Percentiles rank a stretch among this genome's conserved stretches.
Evolutionary conservation across 2,797 vertebrate species (phyloP).

Genomic region (Tapirus indicus): DNA sequence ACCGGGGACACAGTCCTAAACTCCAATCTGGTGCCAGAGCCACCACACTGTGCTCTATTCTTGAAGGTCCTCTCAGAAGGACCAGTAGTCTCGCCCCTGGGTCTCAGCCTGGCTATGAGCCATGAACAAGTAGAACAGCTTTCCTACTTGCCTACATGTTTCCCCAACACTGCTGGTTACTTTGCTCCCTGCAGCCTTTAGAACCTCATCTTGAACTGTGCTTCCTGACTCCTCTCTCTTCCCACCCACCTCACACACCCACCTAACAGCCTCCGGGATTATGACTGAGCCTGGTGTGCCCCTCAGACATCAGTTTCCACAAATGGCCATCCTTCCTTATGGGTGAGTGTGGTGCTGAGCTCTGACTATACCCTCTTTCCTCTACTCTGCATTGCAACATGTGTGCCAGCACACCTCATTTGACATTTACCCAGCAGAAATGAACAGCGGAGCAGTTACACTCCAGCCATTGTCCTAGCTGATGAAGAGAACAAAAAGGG

Average conservation of each 20-base stretch:
- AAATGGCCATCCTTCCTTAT: background rate
- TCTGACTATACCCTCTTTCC: background rate
- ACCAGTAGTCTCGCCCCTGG: background rate
- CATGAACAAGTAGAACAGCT: background rate
- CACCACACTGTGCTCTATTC: background rate
- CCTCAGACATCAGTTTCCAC: background rate
- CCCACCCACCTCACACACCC: background rate
- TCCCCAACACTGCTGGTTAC: background rate
- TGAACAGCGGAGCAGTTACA: rapidly evolving
- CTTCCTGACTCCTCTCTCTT: background rate
- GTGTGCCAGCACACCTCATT: background rate
- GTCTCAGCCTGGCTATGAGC: background rate
- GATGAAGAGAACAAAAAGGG: background rate
- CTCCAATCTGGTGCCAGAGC: background rate
- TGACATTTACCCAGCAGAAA: background rate
- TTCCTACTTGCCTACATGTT: background rate
- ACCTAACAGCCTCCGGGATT: background rate
- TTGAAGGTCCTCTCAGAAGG: background rate
- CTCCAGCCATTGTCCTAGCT: background rate
- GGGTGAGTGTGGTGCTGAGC: background rate
- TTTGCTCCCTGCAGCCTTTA: background rate
- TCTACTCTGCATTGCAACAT: no score
- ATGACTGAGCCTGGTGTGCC: background rate
- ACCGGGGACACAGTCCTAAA: background rate
- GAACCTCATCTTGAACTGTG: background rate